These are phyloP conservation scores for Heliconius ismenius DNA, from an alignment of 2,888 invertebrate genomes.

Conservation along the genomic window DNA sequence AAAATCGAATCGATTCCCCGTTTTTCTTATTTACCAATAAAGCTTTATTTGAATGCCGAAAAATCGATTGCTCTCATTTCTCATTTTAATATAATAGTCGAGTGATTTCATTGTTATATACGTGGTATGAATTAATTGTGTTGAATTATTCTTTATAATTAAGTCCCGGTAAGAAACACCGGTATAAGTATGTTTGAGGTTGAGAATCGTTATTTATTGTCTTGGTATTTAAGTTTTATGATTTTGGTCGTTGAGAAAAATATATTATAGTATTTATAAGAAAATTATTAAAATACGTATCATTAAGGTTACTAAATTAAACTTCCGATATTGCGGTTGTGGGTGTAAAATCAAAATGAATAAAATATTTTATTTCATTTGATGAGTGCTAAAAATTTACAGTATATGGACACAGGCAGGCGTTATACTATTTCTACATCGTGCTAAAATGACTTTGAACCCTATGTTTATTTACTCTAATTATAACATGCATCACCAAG, in stretches of 20 bases:
- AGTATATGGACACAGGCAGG: neutral
- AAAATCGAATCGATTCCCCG: slow-evolving; percentile 33
- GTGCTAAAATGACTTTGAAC: neutral
- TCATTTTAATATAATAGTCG: slow-evolving; percentile 36
- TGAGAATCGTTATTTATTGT: neutral
- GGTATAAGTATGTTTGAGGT: neutral
- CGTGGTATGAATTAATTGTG: slow-evolving; percentile 5
- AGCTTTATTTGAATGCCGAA: slow-evolving; percentile 39
- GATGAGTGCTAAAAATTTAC: no score
- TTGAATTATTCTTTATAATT: slow-evolving; percentile 24
- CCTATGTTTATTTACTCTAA: neutral
- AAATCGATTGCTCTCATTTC: slow-evolving; percentile 37
- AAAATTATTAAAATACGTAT: no score
- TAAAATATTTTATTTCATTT: no score
- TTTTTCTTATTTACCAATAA: slow-evolving; percentile 41
- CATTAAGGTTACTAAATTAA: no score
- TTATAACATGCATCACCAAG: neutral
- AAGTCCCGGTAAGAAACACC: neutral
- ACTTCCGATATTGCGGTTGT: no score
- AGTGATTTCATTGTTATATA: slow-evolving; percentile 31
- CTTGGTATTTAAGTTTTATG: neutral
- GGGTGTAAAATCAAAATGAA: no score
- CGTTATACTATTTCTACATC: neutral
- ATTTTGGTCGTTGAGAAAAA: neutral
- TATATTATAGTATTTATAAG: neutral